Evolutionary conservation across 1,140 invertebrate genomes (phyloP), one percentile per base, ranked within the genome.

Genomic region (Xylocopa sonorina): DNA sequence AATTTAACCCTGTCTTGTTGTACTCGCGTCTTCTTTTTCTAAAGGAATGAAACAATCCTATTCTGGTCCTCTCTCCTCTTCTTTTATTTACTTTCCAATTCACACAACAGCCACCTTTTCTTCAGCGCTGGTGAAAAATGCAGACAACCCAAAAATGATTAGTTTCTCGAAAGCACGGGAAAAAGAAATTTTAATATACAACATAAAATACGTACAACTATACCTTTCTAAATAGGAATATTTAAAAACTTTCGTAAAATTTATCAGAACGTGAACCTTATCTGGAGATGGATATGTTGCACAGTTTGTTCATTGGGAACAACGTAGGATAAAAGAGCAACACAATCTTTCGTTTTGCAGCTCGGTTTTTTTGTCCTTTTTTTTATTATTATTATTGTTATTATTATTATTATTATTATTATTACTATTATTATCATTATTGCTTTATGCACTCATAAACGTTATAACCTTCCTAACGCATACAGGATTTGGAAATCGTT

Each of bases 371-470:
- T 77, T 60, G 34, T 24, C n/a, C 4, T 41, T 63, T 78, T 78
- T 69, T 68, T 41, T 69, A 14, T 48, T 51, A 34, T 48, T 53
- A 32, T 58, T 18, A 0, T 68, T 68, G 21, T 51, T 87, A 89
- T 89, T 90, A 88, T 90, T 51, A 16, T 75, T 38, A 27, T 41
- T 63, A 72, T 78, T 69, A 57, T 41, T 69, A 14, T 48, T 51
- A 34, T 48, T 53, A 32, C 46, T 18, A 0, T 68, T 68, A 12
- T 51, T 87, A 89, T 89, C 89, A 88, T 90, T 51, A 16, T 75
- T 88, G 87, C 85, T 92, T 88, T 66, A 76, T 81, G 64, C 88
- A 89, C 90, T 93, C 89, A 90, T 89, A 92, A 93, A 92, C 84
- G 78, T 88, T 92, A 91, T 87, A 92, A 88, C 85, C 89, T 85